Conservation (phyloP, 2,113 vertebrate species). For the Carassius auratus region DNA sequence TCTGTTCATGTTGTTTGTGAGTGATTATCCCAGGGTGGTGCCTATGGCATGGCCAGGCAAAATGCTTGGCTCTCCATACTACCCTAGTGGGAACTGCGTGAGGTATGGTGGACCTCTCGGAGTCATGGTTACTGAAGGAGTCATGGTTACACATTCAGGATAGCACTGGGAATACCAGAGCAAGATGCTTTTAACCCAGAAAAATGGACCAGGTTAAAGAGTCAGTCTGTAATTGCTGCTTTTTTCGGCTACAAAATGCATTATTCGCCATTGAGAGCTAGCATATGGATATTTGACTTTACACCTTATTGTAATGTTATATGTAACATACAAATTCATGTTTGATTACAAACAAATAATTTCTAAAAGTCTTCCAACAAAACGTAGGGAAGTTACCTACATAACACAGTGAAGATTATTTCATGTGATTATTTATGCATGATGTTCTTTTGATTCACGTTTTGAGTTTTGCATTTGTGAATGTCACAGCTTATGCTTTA, state of each 20-base stretch:
- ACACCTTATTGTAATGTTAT: neutral
- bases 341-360: slow-evolving; percentile 5
- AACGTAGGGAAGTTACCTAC: neutral
- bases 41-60: slow-evolving; percentile 49
- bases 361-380: neutral
- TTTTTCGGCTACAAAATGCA: neutral
- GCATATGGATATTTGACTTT: neutral
- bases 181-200: slow-evolving; percentile 8
- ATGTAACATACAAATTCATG: neutral
- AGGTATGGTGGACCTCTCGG: slow-evolving; percentile 19
- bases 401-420: neutral
- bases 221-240: slow-evolving; percentile 1
- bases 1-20: slow-evolving; percentile 53
- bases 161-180: slow-evolving; percentile 9
- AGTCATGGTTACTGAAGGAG: slow-evolving; percentile 10
- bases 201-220: slow-evolving; percentile 1
- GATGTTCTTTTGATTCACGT: neutral
- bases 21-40: slow-evolving; percentile 61
- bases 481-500: neutral
- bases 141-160: neutral
- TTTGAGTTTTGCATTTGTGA: neutral
- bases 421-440: neutral
- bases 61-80: slow-evolving; percentile 45
- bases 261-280: neutral
- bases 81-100: slow-evolving; percentile 10